Percentiles rank a stretch among this genome's conserved stretches.
phyloP scores from a whole-genome alignment of 2,797 vertebrate genomes.

The Triplophysa yarkandensis region DNA sequence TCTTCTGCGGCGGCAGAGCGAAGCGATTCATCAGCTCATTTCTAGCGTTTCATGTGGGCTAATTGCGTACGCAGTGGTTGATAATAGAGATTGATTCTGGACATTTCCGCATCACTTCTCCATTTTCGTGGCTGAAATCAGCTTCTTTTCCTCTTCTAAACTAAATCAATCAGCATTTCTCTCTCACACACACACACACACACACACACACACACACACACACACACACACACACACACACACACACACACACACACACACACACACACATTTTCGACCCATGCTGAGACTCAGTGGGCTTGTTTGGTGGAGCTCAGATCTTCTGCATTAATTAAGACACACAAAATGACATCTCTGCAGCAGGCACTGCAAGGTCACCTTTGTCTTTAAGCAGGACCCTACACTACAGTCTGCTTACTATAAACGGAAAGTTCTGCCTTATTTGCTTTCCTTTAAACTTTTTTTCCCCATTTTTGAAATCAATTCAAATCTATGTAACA shows the following conservation, averaged over 20 bases:
- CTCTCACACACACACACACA: not conserved
- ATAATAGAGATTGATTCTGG: slow-evolving; percentile 61
- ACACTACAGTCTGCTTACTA: not conserved
- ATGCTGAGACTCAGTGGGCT: slow-evolving; percentile 30
- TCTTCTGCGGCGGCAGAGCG: slow-evolving; percentile 6
- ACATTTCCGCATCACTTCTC: slow-evolving; percentile 34
- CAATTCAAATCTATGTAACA: not conserved
- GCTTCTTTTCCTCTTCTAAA: slow-evolving; percentile 40
- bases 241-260: no score
- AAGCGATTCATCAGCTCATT: slow-evolving; percentile 36
- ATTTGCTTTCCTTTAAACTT: slow-evolving; percentile 8
- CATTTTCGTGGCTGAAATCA: slow-evolving; percentile 47
- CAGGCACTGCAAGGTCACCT: slow-evolving; percentile 48
- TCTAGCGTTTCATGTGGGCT: slow-evolving; percentile 44
- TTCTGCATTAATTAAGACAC: slow-evolving; percentile 54
- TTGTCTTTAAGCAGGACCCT: slow-evolving; percentile 36
- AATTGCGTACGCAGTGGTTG: slow-evolving; percentile 57
- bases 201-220: no score
- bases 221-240: no score
- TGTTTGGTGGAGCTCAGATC: slow-evolving; percentile 37
- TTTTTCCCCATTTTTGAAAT: not conserved
- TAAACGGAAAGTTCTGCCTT: not conserved
- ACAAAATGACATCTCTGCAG: slow-evolving; percentile 44
- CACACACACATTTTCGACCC: not conserved
- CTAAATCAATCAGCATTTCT: slow-evolving; percentile 50